A percentile compares a stretch with the other conserved stretches of the same genome.
Evolutionary conservation across 2,888 invertebrate species (phyloP).

Genomic region (Drosophila anomalata): DNA sequence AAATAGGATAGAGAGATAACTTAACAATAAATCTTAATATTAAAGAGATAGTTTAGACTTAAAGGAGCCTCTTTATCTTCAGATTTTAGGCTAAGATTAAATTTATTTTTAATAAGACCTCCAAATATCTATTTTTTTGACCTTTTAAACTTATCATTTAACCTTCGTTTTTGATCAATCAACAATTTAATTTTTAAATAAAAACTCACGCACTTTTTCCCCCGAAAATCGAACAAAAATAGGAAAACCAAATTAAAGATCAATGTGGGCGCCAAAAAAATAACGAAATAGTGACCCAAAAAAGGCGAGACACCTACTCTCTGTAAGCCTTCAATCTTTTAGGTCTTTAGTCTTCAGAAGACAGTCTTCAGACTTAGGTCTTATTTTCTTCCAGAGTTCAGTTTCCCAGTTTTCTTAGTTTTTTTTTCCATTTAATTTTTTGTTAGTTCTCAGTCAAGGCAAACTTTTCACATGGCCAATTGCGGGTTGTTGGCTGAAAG

Average conservation of each 20-base stretch:
- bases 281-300: background rate
- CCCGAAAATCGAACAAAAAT: background rate
- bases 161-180: background rate
- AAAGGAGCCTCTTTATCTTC: no score
- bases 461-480: conserved; percentile 46
- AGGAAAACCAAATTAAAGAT: background rate
- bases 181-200: background rate
- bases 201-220: background rate
- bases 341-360: background rate
- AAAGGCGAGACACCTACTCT: background rate
- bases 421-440: background rate
- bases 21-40: no score
- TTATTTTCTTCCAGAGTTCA: background rate
- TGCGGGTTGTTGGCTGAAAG: conserved; percentile 42
- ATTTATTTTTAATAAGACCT: no score
- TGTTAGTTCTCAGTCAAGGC: conserved; percentile 34
- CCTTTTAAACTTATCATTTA: background rate
- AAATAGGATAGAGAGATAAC: no score
- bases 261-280: background rate
- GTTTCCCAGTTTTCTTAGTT: background rate
- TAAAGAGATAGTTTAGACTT: no score
- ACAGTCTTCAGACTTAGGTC: background rate
- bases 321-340: background rate
- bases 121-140: background rate
- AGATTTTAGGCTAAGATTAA: no score